Conservation (phyloP, 2,888 invertebrate species). For the Drosophila ezoana region DNA sequence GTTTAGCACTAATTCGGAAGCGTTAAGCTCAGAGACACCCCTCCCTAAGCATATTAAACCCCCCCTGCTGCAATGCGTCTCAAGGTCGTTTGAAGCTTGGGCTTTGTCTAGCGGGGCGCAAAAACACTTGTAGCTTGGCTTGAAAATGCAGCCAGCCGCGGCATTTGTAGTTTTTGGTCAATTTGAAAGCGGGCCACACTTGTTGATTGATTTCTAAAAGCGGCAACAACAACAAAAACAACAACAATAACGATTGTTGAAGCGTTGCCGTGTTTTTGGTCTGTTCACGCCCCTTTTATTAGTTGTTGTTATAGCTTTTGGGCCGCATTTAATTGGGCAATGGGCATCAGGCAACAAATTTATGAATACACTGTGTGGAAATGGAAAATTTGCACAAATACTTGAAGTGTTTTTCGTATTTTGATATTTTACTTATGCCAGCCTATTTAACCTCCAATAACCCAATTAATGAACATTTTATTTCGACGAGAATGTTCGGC, state of each 20-base stretch:
- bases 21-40: conserved; percentile 35
- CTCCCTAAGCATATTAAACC: too few relatives aligned
- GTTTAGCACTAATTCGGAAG: conserved; percentile 64
- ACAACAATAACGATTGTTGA: conserved; percentile 38
- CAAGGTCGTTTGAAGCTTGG: conserved; percentile 57
- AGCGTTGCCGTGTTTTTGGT: conserved; percentile 43
- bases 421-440: conserved; percentile 56
- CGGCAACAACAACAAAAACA: conserved; percentile 9
- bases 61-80: conserved; percentile 38
- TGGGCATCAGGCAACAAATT: conserved; percentile 32
- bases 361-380: conserved; percentile 62
- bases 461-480: conserved; percentile 48
- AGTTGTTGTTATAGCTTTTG: conserved; percentile 33
- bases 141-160: conserved; percentile 66
- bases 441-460: conserved; percentile 71
- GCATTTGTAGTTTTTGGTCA: conserved; percentile 37
- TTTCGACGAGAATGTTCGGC: conserved; percentile 37
- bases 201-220: conserved; percentile 72
- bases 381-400: conserved; percentile 72
- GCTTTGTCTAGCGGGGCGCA: conserved; percentile 44
- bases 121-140: conserved; percentile 43
- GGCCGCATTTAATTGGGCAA: conserved; percentile 67
- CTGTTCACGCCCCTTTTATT: conserved; percentile 66
- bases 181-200: conserved; percentile 78
- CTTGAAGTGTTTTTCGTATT: conserved; percentile 52